A percentile compares a stretch with the other conserved stretches of the same genome.
Conservation (phyloP, 2,113 vertebrate genomes). For the Erpornis zantholeuca region DNA sequence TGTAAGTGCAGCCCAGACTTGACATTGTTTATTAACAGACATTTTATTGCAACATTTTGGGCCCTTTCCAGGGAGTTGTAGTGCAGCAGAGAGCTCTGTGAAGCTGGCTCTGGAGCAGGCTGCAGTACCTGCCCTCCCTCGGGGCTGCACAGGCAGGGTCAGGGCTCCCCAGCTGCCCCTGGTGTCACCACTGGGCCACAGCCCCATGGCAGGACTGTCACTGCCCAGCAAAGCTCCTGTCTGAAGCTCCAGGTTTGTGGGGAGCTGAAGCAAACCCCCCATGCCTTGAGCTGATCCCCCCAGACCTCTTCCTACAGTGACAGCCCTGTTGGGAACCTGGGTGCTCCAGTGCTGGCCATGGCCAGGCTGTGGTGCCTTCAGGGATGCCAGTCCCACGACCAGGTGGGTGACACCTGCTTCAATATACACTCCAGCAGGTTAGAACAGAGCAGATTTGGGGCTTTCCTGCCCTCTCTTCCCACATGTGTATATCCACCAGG, state of each 20-base stretch:
- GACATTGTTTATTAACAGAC: neutral
- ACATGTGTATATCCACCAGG: fast-evolving
- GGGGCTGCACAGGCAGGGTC: neutral
- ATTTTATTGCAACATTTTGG: neutral
- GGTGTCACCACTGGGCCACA: fast-evolving
- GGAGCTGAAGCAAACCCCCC: neutral
- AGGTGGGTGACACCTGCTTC: neutral
- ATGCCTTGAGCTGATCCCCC: neutral
- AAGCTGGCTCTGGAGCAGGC: neutral
- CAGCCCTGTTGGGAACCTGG: fast-evolving
- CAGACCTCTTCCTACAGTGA: fast-evolving
- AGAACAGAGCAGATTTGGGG: neutral
- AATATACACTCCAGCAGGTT: neutral
- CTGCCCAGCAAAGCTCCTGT: neutral
- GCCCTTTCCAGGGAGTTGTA: neutral
- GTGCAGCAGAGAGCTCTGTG: neutral
- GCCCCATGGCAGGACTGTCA: neutral
- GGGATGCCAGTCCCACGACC: neutral
- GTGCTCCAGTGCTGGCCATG: neutral
- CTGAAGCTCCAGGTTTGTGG: neutral
- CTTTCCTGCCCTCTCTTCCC: neutral
- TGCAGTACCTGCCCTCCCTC: fast-evolving
- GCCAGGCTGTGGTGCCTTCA: neutral
- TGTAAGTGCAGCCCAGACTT: neutral
- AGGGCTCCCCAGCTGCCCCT: neutral